A percentile compares a stretch with the other conserved stretches of the same genome.
Conservation (phyloP, 2,113 vertebrate species). For the Piaya cayana region DNA sequence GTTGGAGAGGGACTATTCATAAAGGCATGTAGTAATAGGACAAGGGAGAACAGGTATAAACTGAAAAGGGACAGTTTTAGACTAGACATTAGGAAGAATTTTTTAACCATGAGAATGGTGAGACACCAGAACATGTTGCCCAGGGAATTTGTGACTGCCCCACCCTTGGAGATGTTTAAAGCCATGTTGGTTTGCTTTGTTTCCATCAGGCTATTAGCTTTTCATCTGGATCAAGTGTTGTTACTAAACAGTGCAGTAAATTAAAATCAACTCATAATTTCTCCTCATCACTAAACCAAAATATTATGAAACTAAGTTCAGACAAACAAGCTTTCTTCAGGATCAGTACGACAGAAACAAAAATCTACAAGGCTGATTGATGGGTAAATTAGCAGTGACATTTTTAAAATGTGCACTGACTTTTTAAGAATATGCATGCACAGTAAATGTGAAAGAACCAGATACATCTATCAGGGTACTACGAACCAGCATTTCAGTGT, state of each 20-base stretch:
- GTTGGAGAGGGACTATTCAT: too few species aligned
- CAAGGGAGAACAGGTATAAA: too few species aligned
- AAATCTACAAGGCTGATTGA: neutral
- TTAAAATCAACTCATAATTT: neutral
- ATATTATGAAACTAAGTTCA: neutral
- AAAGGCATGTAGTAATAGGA: too few species aligned
- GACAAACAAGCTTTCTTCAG: neutral
- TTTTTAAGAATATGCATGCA: neutral
- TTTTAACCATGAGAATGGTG: too few species aligned
- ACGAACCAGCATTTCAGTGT: neutral
- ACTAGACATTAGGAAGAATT: too few species aligned
- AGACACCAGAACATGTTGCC: too few species aligned
- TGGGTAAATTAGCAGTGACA: constrained; percentile 34
- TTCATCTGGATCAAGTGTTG: neutral
- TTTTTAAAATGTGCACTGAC: constrained; percentile 46
- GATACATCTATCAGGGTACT: neutral
- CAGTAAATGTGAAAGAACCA: neutral
- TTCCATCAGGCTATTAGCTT: neutral
- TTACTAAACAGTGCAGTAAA: neutral
- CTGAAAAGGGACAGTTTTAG: too few species aligned
- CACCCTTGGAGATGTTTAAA: too few species aligned
- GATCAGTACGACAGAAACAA: neutral
- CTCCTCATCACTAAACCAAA: neutral
- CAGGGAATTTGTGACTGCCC: too few species aligned
- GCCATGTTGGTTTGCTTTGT: neutral